Evolutionary conservation across 1,140 invertebrate genomes (phyloP).

Genomic region (Drosophila lowei): DNA sequence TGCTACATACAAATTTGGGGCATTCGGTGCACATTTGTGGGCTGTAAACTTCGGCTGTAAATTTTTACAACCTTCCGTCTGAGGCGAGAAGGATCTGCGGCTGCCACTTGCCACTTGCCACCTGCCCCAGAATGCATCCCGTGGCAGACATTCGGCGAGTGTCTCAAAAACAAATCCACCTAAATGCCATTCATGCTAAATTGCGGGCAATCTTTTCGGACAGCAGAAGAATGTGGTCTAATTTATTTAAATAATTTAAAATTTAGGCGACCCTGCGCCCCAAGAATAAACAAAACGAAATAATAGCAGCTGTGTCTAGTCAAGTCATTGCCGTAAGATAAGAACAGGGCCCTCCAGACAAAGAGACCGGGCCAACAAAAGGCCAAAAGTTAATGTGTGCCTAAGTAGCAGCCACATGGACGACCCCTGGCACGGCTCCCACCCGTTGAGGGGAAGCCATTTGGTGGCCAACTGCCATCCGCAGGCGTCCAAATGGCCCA

Average conservation of each 20-base stretch:
- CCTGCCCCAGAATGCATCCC: conserved; percentile 47
- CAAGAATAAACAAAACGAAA: conserved; percentile 44
- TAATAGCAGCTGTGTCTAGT: conserved; percentile 76
- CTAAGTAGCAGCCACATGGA: conserved; percentile 63
- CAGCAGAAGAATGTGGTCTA: conserved; percentile 54
- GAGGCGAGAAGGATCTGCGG: neutral
- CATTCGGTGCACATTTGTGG: conserved; percentile 55
- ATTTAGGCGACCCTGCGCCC: conserved; percentile 13
- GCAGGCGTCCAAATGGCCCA: conserved; percentile 22
- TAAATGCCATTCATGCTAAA: conserved; percentile 74
- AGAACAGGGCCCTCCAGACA: conserved; percentile 46
- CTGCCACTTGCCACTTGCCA: conserved; percentile 2
- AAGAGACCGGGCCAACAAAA: conserved; percentile 70
- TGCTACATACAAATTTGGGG: neutral
- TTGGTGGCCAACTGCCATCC: neutral
- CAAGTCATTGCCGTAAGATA: conserved; percentile 59
- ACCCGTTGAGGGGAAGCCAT: neutral
- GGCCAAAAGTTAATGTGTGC: conserved; percentile 79
- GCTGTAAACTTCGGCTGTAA: conserved; percentile 70
- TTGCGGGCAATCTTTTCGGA: conserved; percentile 64
- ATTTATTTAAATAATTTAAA: conserved; percentile 82
- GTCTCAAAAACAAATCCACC: conserved; percentile 40
- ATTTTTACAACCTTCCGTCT: conserved; percentile 72
- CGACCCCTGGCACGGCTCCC: conserved; percentile 9
- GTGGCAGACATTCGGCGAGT: conserved; percentile 19